Evolutionary conservation across 2,113 vertebrate species (phyloP), one percentile per base, ranked within the genome.

Genomic region (Hippopotamus amphibius): DNA sequence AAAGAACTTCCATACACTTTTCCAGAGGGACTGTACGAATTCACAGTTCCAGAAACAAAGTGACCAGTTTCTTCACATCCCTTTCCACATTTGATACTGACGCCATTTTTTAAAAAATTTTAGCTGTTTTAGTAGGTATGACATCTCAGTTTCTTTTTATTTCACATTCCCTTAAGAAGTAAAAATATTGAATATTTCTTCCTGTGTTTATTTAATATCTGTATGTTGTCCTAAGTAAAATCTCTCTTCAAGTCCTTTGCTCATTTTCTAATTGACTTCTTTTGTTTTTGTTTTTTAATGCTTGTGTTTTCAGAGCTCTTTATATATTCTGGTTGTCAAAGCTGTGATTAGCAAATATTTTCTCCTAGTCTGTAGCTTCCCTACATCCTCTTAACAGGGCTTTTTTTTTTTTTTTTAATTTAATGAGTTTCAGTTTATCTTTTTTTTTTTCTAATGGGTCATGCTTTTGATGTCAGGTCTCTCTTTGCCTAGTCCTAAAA

Each of bases 41-140:
- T n/a, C n/a, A 41, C 15, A 17, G 7, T 30, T 12, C 15, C 46
- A 46, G 21, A 0, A 24, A 3, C 65, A 66, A 37, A 43, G 15
- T 71, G 28, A 22, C 3, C 17, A 24, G 3, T 71, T 80, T 26
- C 10, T 72, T 10, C 8, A 65, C n/a, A 26, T 17, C 17, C 13
- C 53, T 43, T 22, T 28, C 19, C 13, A 17, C 2, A 3, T 61
- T 21, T 77, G 28, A 22, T 8, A 48, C 17, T 16, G 50, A 17
- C 1, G 0, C 4, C 13, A 37, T 14, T 41, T 8, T 14, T 46
- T 2, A 10, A 37, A 37, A 55, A 21, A 17, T 41, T 50, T 46
- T n/a, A 55, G 6, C 46, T 72, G 16, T 46, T 79, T 13, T 37
- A 19, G 15, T 14, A 55, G 48, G 9, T 22, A 3, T 48, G 46